phyloP scores from a whole-genome alignment of 2,888 invertebrate species.

The Pristionchus maxplancki region DNA sequence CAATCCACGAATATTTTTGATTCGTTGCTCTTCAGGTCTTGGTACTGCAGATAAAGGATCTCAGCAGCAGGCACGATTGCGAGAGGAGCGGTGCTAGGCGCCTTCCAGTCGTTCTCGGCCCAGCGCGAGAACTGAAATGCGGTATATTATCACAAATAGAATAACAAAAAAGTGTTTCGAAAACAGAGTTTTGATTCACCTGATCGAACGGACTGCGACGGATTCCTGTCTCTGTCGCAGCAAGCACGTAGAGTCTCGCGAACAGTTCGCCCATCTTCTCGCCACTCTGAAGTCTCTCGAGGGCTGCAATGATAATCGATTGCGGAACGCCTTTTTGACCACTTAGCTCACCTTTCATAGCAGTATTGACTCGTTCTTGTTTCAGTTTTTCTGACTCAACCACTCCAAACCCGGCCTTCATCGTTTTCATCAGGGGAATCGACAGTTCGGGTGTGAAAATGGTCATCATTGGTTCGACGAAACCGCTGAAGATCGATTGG shows the following conservation, averaged over 20 bases:
- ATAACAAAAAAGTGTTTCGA: too few species aligned
- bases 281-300: too few species aligned
- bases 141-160: too few species aligned
- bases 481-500: too few species aligned
- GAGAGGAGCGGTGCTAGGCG: not conserved
- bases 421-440: not conserved
- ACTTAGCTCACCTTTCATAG: not conserved
- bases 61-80: not conserved
- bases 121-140: not conserved
- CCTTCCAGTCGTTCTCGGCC: not conserved
- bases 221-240: too few species aligned
- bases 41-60: not conserved
- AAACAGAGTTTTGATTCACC: too few species aligned
- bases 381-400: not conserved
- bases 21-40: not conserved
- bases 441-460: not conserved
- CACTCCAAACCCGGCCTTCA: not conserved
- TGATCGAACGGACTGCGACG: too few species aligned
- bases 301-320: too few species aligned
- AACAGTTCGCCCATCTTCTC: too few species aligned
- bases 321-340: too few species aligned
- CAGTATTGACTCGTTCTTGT: not conserved
- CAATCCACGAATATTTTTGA: not conserved
- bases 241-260: too few species aligned
- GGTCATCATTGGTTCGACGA: not conserved